These are phyloP conservation scores for Hippocampus zosterae DNA, from an alignment of 2,113 vertebrate genomes.

Conservation along the genomic window DNA sequence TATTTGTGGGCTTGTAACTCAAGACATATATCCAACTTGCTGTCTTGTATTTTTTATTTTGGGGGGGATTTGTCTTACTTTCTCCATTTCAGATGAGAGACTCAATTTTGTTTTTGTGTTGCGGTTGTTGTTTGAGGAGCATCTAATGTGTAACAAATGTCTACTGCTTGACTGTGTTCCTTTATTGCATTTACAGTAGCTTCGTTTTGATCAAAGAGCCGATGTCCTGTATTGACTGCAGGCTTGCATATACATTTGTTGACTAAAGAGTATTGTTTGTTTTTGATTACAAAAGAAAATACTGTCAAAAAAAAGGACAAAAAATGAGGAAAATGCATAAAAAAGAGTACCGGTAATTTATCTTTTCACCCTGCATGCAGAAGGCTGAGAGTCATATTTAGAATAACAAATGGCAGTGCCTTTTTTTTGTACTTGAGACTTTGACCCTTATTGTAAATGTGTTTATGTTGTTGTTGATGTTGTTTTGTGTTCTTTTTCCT, in stretches of 20 bases:
- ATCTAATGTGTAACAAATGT: conserved; percentile 57
- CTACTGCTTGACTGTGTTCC: conserved; percentile 67
- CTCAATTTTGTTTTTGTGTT: not conserved
- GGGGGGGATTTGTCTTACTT: conserved; percentile 34
- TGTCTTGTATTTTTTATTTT: conserved; percentile 37
- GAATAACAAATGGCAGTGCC: conserved; percentile 94
- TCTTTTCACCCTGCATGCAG: conserved; percentile 80
- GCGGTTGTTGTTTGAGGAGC: conserved; percentile 23
- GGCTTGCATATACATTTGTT: conserved; percentile 80
- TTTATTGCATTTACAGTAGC: conserved; percentile 36
- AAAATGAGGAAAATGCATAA: conserved; percentile 33
- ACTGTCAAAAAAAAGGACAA: conserved; percentile 27
- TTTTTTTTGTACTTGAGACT: conserved; percentile 81
- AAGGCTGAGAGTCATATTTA: conserved; percentile 82
- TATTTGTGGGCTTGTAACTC: not conserved
- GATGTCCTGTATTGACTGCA: conserved; percentile 88
- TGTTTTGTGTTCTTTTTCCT: conserved; percentile 67
- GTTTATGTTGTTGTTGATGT: not conserved
- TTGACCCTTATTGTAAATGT: conserved; percentile 70
- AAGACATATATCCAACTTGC: conserved; percentile 22
- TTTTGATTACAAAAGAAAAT: conserved; percentile 58
- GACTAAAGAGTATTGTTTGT: conserved; percentile 59
- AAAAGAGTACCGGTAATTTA: conserved; percentile 58
- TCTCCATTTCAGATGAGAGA: conserved; percentile 47
- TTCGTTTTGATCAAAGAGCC: conserved; percentile 71